Evolutionary conservation across 2,113 vertebrate genomes (phyloP), one percentile per base, ranked within the genome.

Genomic region (Siniperca chuatsi): DNA sequence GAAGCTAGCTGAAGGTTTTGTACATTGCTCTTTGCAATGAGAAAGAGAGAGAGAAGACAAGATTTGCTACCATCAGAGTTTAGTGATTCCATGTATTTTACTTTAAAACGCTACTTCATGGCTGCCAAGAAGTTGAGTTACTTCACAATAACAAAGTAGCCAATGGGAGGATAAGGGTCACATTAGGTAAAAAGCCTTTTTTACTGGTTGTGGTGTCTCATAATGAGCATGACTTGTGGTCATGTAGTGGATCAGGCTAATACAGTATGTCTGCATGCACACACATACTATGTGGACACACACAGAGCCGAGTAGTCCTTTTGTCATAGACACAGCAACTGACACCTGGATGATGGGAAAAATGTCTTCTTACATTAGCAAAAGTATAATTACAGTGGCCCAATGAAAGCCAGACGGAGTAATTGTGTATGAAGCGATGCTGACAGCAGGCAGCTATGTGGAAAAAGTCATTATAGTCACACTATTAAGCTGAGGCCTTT

Each of bases 381-480:
- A 16, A 85, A 65, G 68, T 78, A 29, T 88, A 90, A 90, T 90
- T 85, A 66, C 66, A 60, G 54, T 16, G 61, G 62, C 44, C 40
- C 52, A 40, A 25, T 74, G 83, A 79, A 73, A 88, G 68, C 40
- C 89, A 78, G 75, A 90, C 61, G 70, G 62, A 75, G 78, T 91
- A 84, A 88, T 81, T 83, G 67, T 81, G 79, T 79, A 46, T 75
- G 84, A 81, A 68, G 89, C 55, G 78, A 79, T 48, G 83, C 70
- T 67, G 71, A 77, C 79, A 78, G 83, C 65, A 77, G 85, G 87
- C 86, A 91, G 76, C 87, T 87, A 81, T 84, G 87, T 88, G 87
- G 89, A 92, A 92, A 92, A 91, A 92, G 86, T 87, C 88, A 94
- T 93, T 93, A 90, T 69, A 84, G 85, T 74, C 84, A 68, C 72